Percentiles rank a stretch among this genome's conserved stretches.
These are phyloP conservation scores for Lordiphosa stackelbergi DNA, from an alignment of 1,140 invertebrate species.

Conservation along the genomic window DNA sequence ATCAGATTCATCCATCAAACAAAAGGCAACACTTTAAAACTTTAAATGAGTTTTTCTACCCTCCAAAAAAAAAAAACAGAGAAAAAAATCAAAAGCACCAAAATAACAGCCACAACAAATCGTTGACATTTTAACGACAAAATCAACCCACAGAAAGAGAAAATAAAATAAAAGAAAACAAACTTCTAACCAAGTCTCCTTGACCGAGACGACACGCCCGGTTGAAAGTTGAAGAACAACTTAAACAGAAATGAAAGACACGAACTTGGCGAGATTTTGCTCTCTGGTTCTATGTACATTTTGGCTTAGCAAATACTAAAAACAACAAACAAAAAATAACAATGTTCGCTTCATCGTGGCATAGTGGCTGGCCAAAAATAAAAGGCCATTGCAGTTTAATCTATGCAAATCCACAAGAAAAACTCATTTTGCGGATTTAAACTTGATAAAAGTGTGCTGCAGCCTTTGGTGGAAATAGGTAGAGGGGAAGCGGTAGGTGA, in stretches of 20 bases:
- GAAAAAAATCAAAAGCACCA: constrained; percentile 10
- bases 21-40: constrained; percentile 65
- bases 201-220: constrained; percentile 9
- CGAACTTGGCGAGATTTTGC: constrained; percentile 20
- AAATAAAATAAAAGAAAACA: constrained; percentile 26
- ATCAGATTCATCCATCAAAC: constrained; percentile 48
- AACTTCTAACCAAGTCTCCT: constrained; percentile 20
- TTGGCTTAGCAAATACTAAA: constrained; percentile 8
- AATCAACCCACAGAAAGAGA: constrained; percentile 33
- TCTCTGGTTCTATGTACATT: constrained; percentile 9
- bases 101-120: constrained; percentile 38
- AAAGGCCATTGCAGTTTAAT: constrained; percentile 58
- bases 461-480: constrained; percentile 15
- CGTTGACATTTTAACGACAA: constrained; percentile 41
- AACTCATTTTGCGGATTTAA: constrained; percentile 70
- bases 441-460: constrained; percentile 55
- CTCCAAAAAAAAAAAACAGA: constrained; percentile 23
- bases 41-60: constrained; percentile 68
- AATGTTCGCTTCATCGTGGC: constrained; percentile 32
- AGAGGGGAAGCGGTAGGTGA: not conserved
- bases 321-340: constrained; percentile 28
- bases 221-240: constrained; percentile 10
- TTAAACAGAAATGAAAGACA: constrained; percentile 2
- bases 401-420: constrained; percentile 68
- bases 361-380: constrained; percentile 6